A percentile compares a stretch with the other conserved stretches of the same genome.
Conservation (phyloP, 1,140 invertebrate species). For the Drosophila funebris region DNA sequence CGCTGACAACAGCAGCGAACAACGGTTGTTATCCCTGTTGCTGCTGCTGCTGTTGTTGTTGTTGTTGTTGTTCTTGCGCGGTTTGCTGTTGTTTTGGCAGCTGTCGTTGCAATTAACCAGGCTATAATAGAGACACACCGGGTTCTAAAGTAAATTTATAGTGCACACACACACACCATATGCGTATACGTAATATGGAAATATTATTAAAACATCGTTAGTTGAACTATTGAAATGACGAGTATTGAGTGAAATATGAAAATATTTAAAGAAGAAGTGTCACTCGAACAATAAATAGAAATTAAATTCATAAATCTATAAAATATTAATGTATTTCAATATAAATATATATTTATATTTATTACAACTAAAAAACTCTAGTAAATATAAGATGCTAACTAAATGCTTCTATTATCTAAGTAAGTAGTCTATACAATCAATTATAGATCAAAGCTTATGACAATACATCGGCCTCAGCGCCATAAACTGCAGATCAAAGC, state of each 20-base stretch:
- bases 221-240: background rate
- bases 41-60: constrained; percentile 40
- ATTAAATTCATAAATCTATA: no score
- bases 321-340: no score
- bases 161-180: background rate
- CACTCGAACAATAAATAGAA: no score
- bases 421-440: background rate
- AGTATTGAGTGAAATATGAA: background rate
- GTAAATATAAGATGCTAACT: no score
- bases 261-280: no score
- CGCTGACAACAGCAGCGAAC: constrained; percentile 49
- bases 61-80: constrained; percentile 67
- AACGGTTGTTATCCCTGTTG: constrained; percentile 34
- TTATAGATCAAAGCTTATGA: background rate
- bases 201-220: constrained; percentile 18
- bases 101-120: constrained; percentile 79
- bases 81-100: constrained; percentile 78
- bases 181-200: background rate
- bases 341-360: no score
- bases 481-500: background rate
- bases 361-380: no score
- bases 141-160: constrained; percentile 73
- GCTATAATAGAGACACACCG: constrained; percentile 70
- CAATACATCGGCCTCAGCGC: background rate
- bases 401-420: no score